A percentile compares a stretch with the other conserved stretches of the same genome.
Conservation (phyloP, 2,113 vertebrate species). For the Cinclus mexicanus region DNA sequence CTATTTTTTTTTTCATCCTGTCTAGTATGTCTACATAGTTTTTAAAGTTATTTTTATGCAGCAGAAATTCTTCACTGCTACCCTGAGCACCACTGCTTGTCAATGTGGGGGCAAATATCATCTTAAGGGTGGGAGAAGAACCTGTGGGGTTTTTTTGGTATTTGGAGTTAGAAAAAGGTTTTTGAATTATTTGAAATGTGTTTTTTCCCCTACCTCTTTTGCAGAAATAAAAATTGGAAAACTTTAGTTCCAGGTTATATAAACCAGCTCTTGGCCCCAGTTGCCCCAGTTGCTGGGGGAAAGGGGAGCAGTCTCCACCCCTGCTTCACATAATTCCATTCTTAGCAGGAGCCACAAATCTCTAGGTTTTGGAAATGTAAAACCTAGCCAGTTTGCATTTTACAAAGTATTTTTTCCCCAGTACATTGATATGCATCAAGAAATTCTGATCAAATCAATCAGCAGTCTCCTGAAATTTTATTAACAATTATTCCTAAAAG, state of each 20-base stretch:
- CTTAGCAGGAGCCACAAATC: neutral
- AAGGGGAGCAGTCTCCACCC: neutral
- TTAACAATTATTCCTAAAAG: neutral
- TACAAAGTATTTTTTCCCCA: neutral
- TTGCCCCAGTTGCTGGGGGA: neutral
- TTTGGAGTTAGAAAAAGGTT: neutral
- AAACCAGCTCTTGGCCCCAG: neutral
- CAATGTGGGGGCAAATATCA: neutral
- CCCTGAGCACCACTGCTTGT: neutral
- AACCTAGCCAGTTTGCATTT: neutral
- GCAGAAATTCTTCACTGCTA: neutral
- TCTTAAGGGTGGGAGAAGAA: neutral
- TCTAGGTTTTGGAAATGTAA: neutral
- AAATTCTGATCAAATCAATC: neutral
- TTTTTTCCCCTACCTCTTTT: rapidly evolving
- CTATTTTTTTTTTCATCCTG: neutral
- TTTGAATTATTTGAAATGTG: neutral
- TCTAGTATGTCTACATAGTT: neutral
- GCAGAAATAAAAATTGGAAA: neutral
- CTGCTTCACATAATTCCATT: neutral
- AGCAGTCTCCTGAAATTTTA: neutral
- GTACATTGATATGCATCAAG: rapidly evolving
- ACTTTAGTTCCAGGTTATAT: neutral
- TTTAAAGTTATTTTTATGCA: neutral
- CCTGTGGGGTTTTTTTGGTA: neutral